A percentile compares a stretch with the other conserved stretches of the same genome.
Conservation (phyloP, 2,888 invertebrate genomes). For the Megalurothrips usitatus region DNA sequence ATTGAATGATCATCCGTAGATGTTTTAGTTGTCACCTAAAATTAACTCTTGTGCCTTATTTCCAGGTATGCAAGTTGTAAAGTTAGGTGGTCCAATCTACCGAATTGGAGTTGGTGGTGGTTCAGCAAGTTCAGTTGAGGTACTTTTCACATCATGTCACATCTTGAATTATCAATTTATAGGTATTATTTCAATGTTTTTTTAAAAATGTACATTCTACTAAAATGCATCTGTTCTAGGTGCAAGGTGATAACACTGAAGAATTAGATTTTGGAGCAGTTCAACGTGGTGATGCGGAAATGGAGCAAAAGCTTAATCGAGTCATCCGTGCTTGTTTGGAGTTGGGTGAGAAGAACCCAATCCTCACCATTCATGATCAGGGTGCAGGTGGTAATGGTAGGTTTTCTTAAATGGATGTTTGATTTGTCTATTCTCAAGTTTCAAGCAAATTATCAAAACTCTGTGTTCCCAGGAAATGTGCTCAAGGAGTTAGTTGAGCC, state of each 20-base stretch:
- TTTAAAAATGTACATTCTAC: too few species aligned
- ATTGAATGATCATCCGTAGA: background rate
- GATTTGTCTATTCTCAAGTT: slow-evolving; percentile 24
- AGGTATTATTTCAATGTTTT: too few species aligned
- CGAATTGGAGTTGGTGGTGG: slow-evolving; percentile 98
- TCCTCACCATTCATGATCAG: slow-evolving; percentile 95
- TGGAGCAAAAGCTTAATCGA: slow-evolving; percentile 96
- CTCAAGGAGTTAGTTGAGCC: slow-evolving; percentile 95
- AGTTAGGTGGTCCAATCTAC: slow-evolving; percentile 96
- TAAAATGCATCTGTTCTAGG: slow-evolving; percentile 44
- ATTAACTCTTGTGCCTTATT: slow-evolving; percentile 28
- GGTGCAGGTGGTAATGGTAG: slow-evolving; percentile 93
- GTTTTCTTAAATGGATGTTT: background rate
- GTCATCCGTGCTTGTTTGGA: slow-evolving; percentile 91
- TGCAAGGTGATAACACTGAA: slow-evolving; percentile 81
- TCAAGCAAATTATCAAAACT: background rate
- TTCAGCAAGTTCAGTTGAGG: slow-evolving; percentile 91
- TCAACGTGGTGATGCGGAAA: slow-evolving; percentile 93
- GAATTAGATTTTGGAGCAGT: slow-evolving; percentile 95
- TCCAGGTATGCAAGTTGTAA: slow-evolving; percentile 81
- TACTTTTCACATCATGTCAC: slow-evolving; percentile 39
- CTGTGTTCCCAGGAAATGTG: slow-evolving; percentile 70
- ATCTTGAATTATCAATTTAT: too few species aligned
- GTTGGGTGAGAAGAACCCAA: slow-evolving; percentile 74
- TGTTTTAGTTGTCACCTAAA: background rate